phyloP scores from a whole-genome alignment of 1,140 invertebrate species.

The Apolygus lucorum region DNA sequence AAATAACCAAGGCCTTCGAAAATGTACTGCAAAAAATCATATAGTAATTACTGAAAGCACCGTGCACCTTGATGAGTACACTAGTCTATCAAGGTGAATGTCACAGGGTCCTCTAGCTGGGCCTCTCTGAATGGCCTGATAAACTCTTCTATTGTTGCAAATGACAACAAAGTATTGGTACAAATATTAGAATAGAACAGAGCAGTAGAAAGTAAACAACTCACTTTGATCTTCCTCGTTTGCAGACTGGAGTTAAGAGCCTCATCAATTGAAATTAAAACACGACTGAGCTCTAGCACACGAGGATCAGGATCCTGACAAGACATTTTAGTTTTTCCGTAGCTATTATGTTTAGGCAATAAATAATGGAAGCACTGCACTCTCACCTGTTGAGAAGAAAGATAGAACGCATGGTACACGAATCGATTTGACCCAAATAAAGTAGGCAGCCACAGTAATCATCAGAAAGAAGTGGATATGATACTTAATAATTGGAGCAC shows the following conservation, averaged over 20 bases:
- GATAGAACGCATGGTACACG: too few relatives aligned
- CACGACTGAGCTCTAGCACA: conserved; percentile 70
- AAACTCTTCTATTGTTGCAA: too few relatives aligned
- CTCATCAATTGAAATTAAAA: conserved; percentile 69
- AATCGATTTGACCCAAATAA: too few relatives aligned
- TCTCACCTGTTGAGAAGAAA: conserved; percentile 49
- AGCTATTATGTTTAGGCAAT: conserved; percentile 50
- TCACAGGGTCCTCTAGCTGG: too few relatives aligned
- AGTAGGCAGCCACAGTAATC: too few relatives aligned
- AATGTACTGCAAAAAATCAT: conserved; percentile 72
- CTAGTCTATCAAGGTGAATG: too few relatives aligned
- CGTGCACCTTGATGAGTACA: too few relatives aligned
- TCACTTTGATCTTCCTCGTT: conserved; percentile 68
- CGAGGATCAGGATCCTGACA: conserved; percentile 70
- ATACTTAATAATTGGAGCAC: too few relatives aligned
- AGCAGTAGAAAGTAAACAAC: conserved; percentile 23
- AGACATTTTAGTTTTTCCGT: conserved; percentile 35
- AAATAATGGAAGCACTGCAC: conserved; percentile 93
- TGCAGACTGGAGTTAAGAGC: conserved; percentile 62
- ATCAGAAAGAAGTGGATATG: too few relatives aligned
- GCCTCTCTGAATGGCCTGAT: too few relatives aligned
- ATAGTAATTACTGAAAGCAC: too few relatives aligned
- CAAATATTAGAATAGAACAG: neutral
- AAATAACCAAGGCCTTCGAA: conserved; percentile 88
- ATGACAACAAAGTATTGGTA: conserved; percentile 17